Evolutionary conservation across 2,888 invertebrate genomes (phyloP).

Genomic region (Drosophila peninsularis): DNA sequence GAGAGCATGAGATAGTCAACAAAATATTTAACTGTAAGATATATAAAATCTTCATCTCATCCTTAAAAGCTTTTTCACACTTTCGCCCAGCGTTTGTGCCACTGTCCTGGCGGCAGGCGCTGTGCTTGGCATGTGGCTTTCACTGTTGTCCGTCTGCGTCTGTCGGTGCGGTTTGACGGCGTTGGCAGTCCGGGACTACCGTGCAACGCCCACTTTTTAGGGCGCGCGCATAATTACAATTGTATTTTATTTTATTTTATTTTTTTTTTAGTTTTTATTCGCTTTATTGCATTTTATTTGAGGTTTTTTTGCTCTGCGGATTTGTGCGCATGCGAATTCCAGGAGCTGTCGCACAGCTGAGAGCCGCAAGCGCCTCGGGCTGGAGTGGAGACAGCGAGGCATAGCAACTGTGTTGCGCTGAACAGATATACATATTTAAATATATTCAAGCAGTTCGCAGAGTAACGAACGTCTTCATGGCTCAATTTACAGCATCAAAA

Average conservation of each 20-base stretch:
- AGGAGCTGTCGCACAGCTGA: conserved; percentile 72
- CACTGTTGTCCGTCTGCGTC: conserved; percentile 52
- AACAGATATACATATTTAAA: not conserved
- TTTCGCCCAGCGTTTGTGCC: conserved; percentile 7
- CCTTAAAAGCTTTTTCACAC: not conserved
- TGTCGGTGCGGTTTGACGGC: conserved; percentile 47
- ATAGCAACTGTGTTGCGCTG: not conserved
- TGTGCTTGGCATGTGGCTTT: conserved; percentile 48
- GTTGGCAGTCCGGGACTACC: conserved; percentile 76
- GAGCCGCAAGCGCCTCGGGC: conserved; percentile 52
- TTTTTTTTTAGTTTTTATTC: conserved; percentile 6
- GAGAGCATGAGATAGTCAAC: no score
- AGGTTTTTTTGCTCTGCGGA: conserved; percentile 8
- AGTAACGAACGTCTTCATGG: no score
- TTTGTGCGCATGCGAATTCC: conserved; percentile 61
- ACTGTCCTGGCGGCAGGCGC: conserved; percentile 58
- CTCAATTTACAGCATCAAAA: no score
- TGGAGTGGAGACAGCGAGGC: conserved; percentile 29
- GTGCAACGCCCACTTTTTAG: conserved; percentile 75
- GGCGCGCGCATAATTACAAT: conserved; percentile 71
- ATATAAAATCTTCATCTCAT: no score
- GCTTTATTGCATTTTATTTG: conserved; percentile 10
- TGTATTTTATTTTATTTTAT: conserved; percentile 40
- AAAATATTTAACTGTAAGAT: no score
- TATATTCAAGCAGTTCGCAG: not conserved